These are phyloP conservation scores for Phocides pigmalion DNA, from an alignment of 1,140 invertebrate species.

Conservation along the genomic window DNA sequence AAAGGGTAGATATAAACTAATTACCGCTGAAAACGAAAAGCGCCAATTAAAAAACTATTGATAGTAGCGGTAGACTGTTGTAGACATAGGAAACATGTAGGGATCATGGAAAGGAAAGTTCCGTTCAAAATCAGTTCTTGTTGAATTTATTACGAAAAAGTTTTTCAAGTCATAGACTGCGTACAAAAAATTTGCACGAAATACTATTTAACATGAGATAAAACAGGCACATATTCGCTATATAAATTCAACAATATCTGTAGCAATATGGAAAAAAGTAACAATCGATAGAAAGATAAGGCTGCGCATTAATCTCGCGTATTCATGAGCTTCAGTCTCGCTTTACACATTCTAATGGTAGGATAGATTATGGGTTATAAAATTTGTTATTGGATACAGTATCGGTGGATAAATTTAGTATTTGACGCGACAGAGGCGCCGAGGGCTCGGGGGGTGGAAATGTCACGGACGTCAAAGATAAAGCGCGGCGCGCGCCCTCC, in stretches of 20 bases:
- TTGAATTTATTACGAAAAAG: conserved; percentile 14
- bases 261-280: neutral
- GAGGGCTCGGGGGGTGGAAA: conserved; percentile 59
- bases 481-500: conserved; percentile 40
- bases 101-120: too few species aligned
- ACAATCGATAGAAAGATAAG: neutral
- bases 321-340: conserved; percentile 4
- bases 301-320: conserved; percentile 3
- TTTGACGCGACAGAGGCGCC: conserved; percentile 41
- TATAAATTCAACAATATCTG: neutral
- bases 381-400: conserved; percentile 32
- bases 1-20: conserved; percentile 28
- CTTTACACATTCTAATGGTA: conserved; percentile 6
- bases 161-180: neutral
- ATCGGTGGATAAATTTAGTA: conserved; percentile 35
- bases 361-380: conserved; percentile 17
- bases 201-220: neutral
- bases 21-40: conserved; percentile 7
- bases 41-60: neutral
- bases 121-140: neutral
- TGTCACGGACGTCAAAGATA: conserved; percentile 71
- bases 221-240: neutral
- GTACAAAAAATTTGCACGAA: too few species aligned
- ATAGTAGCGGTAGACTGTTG: neutral
- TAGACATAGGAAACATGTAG: neutral